These are phyloP conservation scores for Gymnarchus niloticus DNA, from an alignment of 2,113 vertebrate species.

Conservation along the genomic window DNA sequence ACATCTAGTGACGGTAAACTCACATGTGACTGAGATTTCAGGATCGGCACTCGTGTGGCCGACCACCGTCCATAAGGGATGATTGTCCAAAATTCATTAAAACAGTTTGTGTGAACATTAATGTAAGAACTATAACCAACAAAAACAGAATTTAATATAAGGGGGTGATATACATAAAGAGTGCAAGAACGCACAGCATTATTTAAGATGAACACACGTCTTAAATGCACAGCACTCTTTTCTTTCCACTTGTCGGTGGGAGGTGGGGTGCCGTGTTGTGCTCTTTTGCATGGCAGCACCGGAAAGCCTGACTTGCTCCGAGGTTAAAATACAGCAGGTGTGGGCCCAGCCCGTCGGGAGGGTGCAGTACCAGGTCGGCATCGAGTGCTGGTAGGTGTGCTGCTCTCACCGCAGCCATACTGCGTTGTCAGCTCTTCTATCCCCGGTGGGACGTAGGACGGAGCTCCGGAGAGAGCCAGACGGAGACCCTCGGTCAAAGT, in stretches of 20 bases:
- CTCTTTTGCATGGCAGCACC: background rate
- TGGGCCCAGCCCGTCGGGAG: too few species aligned
- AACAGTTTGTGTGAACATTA: background rate
- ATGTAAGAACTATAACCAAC: background rate
- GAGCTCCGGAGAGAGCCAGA: background rate
- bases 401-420: background rate
- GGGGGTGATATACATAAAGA: background rate
- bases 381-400: background rate
- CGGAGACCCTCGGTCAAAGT: background rate
- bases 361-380: too few species aligned
- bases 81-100: background rate
- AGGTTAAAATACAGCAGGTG: too few species aligned
- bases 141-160: background rate
- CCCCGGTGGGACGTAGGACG: background rate
- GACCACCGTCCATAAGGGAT: background rate
- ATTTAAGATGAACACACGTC: background rate
- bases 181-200: background rate
- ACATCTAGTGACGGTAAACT: background rate
- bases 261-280: background rate
- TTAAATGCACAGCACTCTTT: background rate
- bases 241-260: background rate
- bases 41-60: background rate
- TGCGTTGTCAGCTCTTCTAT: background rate
- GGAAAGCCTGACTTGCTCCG: background rate
- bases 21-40: background rate